Percentiles rank a stretch among this genome's conserved stretches.
Evolutionary conservation across 2,888 invertebrate species (phyloP).

Genomic region (Perizoma affinitatum): DNA sequence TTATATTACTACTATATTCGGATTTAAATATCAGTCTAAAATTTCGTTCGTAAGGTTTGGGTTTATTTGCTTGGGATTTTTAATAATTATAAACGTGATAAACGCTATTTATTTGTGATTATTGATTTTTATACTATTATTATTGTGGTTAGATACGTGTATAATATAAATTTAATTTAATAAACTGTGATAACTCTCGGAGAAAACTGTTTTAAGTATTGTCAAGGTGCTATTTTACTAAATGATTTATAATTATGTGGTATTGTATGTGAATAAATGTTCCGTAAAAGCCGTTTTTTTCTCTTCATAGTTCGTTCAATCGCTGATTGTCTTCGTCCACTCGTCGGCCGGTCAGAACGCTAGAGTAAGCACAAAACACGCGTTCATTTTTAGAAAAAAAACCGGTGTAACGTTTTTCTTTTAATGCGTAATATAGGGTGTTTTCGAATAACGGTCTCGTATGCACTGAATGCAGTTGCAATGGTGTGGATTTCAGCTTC

Average conservation of each 20-base stretch:
- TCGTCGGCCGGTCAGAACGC: slow-evolving; percentile 29
- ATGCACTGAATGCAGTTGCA: slow-evolving; percentile 83
- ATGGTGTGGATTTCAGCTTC: slow-evolving; percentile 52
- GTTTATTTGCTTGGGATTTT: slow-evolving; percentile 73
- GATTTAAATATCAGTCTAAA: slow-evolving; percentile 82
- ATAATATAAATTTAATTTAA: slow-evolving; percentile 50
- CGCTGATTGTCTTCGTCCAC: slow-evolving; percentile 25
- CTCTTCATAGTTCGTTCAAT: slow-evolving; percentile 74
- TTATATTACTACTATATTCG: slow-evolving; percentile 61
- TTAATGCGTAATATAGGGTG: slow-evolving; percentile 42
- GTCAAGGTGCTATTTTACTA: slow-evolving; percentile 63
- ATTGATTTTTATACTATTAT: slow-evolving; percentile 59
- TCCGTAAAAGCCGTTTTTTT: slow-evolving; percentile 67
- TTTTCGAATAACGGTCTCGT: slow-evolving; percentile 61
- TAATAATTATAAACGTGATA: slow-evolving; percentile 47
- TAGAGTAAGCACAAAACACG: slow-evolving; percentile 27
- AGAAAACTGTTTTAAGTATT: slow-evolving; percentile 56
- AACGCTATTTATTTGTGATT: slow-evolving; percentile 61
- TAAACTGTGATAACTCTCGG: slow-evolving; percentile 59
- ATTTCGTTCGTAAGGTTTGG: slow-evolving; percentile 81
- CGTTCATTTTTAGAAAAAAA: slow-evolving; percentile 29
- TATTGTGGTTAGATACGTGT: slow-evolving; percentile 72
- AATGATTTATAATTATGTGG: slow-evolving; percentile 55
- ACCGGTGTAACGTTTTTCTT: slow-evolving; percentile 29
- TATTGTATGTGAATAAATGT: slow-evolving; percentile 51